Base-by-base conservation (phyloP, 2,888 invertebrate genomes). In the Sclerodermus sp. region DNA sequence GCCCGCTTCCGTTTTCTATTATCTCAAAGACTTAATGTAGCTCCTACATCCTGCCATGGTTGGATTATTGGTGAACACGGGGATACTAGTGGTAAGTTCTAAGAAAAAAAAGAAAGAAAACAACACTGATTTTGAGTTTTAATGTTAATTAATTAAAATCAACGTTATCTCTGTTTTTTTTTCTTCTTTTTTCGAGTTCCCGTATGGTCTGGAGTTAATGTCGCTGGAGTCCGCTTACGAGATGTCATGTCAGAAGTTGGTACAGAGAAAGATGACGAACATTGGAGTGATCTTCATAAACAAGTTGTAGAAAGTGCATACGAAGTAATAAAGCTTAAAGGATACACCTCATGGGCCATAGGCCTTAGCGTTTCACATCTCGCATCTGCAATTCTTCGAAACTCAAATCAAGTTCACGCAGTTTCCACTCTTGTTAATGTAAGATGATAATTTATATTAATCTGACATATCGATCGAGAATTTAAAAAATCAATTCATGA, bases 61-160 rank as follows among this genome's bases (percentile, higher is more conserved):
- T 96, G 91, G 85, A 91, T 96, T 68, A 93, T 96, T 70, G 96
- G 96, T 29, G 96, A 96, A 73, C 96, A 96, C 68, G 96, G 96
- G 1, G 96, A 96, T 69, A 88, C 89, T 48, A 91, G 91, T 61
- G 92, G 88, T 88, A 68, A 74, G 79, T 54, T 10, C 34, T n/a
- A n/a, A 9, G 37, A 37, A 37, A 37, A 37, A 31, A 31, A 9
- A 31, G 31, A 31, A 31, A 6, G 31, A n/a, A n/a, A n/a, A n/a
- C n/a, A n/a, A n/a, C n/a, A n/a, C n/a, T n/a, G n/a, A n/a, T n/a
- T n/a, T n/a, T n/a, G n/a, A n/a, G n/a, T n/a, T n/a, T n/a, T n/a
- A n/a, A n/a, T n/a, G n/a, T n/a, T n/a, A n/a, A n/a, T n/a, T n/a
- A n/a, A n/a, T n/a, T n/a, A n/a, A n/a, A n/a, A n/a, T n/a, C n/a